Conservation (phyloP, 2,888 invertebrate species). For the Agrotis clavis region DNA sequence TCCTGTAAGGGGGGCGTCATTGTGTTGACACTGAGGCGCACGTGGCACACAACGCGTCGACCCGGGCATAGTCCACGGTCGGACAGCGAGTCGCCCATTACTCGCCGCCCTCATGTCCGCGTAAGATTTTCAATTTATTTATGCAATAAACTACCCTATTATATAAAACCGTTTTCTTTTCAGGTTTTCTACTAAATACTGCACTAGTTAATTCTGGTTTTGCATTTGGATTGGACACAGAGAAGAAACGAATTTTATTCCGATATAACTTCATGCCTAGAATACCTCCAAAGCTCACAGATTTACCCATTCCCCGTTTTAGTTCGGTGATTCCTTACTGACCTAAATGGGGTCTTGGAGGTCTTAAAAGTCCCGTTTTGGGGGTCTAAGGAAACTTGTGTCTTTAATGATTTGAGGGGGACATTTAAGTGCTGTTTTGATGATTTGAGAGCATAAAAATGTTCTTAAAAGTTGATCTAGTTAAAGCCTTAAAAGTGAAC, state of each 20-base stretch:
- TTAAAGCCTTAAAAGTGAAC: too few relatives aligned
- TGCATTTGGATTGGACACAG: constrained; percentile 51
- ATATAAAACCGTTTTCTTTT: not conserved
- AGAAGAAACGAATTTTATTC: constrained; percentile 23
- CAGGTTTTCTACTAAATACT: constrained; percentile 43
- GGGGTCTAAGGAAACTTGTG: too few relatives aligned
- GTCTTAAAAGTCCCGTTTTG: not conserved
- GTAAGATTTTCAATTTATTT: too few relatives aligned
- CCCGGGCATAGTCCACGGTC: too few relatives aligned
- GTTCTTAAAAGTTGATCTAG: too few relatives aligned
- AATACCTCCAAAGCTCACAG: constrained; percentile 15
- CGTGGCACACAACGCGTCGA: too few relatives aligned
- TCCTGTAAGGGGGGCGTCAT: too few relatives aligned
- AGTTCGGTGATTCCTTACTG: not conserved
- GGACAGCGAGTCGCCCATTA: too few relatives aligned
- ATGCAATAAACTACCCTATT: too few relatives aligned
- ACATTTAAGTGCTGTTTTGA: not conserved
- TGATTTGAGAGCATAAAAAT: not conserved
- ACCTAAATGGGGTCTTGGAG: not conserved
- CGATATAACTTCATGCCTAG: constrained; percentile 58
- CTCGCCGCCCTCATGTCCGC: too few relatives aligned
- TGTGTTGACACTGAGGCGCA: too few relatives aligned
- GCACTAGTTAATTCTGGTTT: constrained; percentile 29
- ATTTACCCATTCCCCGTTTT: constrained; percentile 31
- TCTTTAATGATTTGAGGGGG: not conserved